Base-by-base conservation (phyloP, 2,113 vertebrate species). In the Hydrochoerus hydrochaeris region DNA sequence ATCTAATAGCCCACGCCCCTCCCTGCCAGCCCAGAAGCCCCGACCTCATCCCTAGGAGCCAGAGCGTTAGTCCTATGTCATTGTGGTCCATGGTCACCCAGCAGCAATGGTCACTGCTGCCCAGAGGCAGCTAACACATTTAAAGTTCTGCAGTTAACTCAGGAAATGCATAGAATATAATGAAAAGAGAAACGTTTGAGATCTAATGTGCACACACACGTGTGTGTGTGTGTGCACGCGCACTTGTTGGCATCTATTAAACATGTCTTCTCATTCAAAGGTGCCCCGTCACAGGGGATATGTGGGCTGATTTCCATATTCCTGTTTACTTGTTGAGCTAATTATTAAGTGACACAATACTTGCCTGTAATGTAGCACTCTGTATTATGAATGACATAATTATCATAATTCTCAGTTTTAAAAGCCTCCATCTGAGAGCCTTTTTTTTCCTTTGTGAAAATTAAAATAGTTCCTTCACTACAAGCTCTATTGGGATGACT, bases 391-490 rank as follows among this genome's bases (percentile, higher is more conserved):
- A 92, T 78, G 96, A 84, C 94, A 97, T 97, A 96, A 97, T 98
- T 97, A 97, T 96, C 80, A 95, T 97, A 94, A 95, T 94, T 98
- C 2, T 38, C 95, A 90, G 41, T 96, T 97, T 97, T 93, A 97
- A 98, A 97, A 96, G 85, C 93, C 96, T 14, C 90, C 81, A 81
- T 95, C 75, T 88, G 89, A 96, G 96, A 93, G 92, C 28, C 17
- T 87, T 97, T 96, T 96, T 93, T 89, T 41, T n/a, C 75, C 78
- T 97, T 97, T 97, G 78, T 84, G 95, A 95, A 93, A 97, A 96
- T 97, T 97, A 98, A 98, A 98, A 95, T 96, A 94, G 44, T 97
- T 97, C 63, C 78, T 96, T 97, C 71, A 4, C 94, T 97, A 85
- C 67, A 41, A 95, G 97, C 97, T 96, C 97, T 95, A 54, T 90